Percentiles rank a stretch among this genome's conserved stretches.
These are phyloP conservation scores for Leuciscus idus DNA, from an alignment of 2,113 vertebrate species.

Conservation along the genomic window DNA sequence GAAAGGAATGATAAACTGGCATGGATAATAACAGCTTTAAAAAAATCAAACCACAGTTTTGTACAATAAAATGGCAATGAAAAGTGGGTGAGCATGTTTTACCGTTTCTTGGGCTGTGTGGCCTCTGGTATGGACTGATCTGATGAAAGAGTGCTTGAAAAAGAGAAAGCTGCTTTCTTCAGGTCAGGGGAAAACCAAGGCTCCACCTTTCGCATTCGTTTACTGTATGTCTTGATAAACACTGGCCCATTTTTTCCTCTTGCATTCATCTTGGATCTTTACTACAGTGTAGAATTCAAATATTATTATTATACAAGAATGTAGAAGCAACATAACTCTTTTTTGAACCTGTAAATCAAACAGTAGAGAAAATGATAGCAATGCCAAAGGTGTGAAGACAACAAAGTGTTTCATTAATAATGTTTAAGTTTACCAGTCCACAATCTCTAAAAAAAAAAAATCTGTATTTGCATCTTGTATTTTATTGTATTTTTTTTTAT, in stretches of 20 bases:
- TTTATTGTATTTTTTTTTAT: background rate
- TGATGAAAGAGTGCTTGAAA: slow-evolving; percentile 66
- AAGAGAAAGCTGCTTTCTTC: slow-evolving; percentile 70
- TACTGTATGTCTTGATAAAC: slow-evolving; percentile 74
- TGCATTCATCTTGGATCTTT: slow-evolving; percentile 60
- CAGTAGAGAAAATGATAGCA: background rate
- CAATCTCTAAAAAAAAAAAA: background rate
- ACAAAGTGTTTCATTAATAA: background rate
- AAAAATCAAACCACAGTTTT: background rate
- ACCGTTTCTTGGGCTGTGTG: slow-evolving; percentile 52
- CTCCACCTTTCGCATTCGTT: slow-evolving; percentile 61
- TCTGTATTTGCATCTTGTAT: background rate
- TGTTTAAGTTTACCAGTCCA: background rate
- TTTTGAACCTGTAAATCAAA: background rate
- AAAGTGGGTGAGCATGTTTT: background rate
- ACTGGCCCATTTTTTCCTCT: slow-evolving; percentile 48
- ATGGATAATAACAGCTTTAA: no score
- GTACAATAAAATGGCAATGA: background rate
- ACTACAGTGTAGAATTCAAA: no score
- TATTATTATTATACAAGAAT: background rate
- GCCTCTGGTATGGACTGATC: slow-evolving; percentile 63
- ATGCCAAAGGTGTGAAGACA: background rate
- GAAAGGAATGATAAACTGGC: background rate
- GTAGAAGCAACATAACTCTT: background rate
- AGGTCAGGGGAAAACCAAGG: slow-evolving; percentile 70